Evolutionary conservation across 1,140 invertebrate genomes (phyloP), one percentile per base, ranked within the genome.

Genomic region (Chymomyza costata): DNA sequence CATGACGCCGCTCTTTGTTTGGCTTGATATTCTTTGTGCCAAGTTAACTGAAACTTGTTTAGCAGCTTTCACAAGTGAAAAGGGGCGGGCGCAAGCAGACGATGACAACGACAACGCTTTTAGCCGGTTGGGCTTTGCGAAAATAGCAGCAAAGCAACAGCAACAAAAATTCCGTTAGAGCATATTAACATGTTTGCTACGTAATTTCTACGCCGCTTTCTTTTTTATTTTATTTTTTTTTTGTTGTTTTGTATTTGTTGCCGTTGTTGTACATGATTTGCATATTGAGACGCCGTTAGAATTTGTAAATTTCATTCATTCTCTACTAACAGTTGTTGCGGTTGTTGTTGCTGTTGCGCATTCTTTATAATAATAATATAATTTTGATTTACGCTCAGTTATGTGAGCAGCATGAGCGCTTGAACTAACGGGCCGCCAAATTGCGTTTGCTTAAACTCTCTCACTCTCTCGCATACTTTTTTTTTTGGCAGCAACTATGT

Each of bases 201-300:
- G 73, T 78, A 80, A 80, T 78, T 65, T 56, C 71, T n/a, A n/a
- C n/a, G 63, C 64, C 71, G 71, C 71, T 78, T 78, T 78, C 71
- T 78, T 78, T 76, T 64, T 25, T n/a, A n/a, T n/a, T n/a, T n/a
- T n/a, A n/a, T n/a, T n/a, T n/a, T n/a, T n/a, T n/a, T n/a, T n/a
- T n/a, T n/a, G n/a, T n/a, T n/a, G n/a, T n/a, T n/a, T n/a, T n/a
- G n/a, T n/a, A 25, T 25, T 47, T 45, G n/a, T n/a, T n/a, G 43
- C 54, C 47, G 30, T 46, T 52, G 51, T 51, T 60, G 37, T 46
- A 56, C 34, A 56, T 51, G 30, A 53, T 62, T 65, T 65, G 52
- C 58, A 59, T 60, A 59, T 52, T 43, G 15, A 35, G 53, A 74
- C 69, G 62, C 71, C 71, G 71, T 76, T 76, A 78, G 71, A 76